Conservation (phyloP, 2,888 invertebrate species). For the Synergus itoensis region DNA sequence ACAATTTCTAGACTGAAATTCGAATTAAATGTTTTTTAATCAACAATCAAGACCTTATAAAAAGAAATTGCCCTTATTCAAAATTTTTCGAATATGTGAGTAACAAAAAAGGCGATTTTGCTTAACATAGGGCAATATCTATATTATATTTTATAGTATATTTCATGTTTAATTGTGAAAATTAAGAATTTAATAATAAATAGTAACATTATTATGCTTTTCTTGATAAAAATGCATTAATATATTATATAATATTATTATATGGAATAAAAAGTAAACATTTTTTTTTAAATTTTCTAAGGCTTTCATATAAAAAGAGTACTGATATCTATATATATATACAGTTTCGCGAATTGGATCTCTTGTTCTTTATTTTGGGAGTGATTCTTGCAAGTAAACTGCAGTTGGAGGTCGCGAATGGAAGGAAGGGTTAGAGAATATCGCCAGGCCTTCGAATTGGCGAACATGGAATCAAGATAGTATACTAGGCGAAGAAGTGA, state of each 20-base stretch:
- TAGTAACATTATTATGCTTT: neutral
- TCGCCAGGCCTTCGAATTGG: constrained; percentile 74
- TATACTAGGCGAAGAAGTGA: constrained; percentile 64
- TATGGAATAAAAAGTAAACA: no score
- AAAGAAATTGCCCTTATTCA: neutral
- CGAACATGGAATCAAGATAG: constrained; percentile 68
- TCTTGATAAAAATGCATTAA: neutral
- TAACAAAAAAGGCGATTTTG: no score
- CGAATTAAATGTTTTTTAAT: neutral
- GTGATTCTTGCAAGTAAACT: neutral
- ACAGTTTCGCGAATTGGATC: neutral
- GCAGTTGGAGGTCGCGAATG: constrained; percentile 51
- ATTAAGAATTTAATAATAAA: constrained; percentile 37
- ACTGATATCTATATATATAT: neutral
- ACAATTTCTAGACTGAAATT: constrained; percentile 37
- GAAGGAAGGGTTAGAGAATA: constrained; percentile 66
- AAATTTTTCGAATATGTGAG: no score
- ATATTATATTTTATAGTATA: no score
- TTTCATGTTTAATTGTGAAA: neutral
- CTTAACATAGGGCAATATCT: no score
- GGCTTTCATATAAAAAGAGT: neutral
- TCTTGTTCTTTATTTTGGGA: neutral
- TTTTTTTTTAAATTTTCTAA: neutral
- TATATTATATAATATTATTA: neutral
- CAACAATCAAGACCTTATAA: no score